Evolutionary conservation across 2,113 vertebrate genomes (phyloP).

Genomic region (Burhinus oedicnemus): DNA sequence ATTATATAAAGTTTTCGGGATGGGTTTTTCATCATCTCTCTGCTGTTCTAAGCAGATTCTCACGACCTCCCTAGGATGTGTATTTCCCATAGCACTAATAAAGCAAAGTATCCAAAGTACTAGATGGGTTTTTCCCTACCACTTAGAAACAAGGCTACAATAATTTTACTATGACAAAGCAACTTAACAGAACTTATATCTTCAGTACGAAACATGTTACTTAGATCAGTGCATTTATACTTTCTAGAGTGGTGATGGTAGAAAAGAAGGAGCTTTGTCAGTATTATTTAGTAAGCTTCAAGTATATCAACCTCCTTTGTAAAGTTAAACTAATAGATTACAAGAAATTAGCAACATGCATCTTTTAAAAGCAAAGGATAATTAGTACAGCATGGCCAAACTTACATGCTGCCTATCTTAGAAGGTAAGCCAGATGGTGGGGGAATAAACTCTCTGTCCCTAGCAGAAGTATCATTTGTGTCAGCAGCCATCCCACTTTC

Average conservation of each 20-base stretch:
- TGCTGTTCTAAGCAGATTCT: not conserved
- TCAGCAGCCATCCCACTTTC: constrained; percentile 72
- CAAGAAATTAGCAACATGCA: constrained; percentile 70
- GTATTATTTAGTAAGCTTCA: constrained; percentile 38
- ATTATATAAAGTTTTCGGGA: not conserved
- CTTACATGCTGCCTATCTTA: constrained; percentile 89
- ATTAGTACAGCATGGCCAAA: constrained; percentile 77
- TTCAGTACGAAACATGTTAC: not conserved
- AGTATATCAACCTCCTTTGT: not conserved
- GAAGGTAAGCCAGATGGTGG: constrained; percentile 81
- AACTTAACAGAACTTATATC: not conserved
- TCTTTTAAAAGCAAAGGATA: constrained; percentile 50
- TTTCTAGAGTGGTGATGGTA: not conserved
- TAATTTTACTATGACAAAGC: not conserved
- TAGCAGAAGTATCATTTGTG: constrained; percentile 74
- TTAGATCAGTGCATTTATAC: not conserved
- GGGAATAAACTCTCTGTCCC: constrained; percentile 80
- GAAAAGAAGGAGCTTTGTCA: constrained; percentile 3
- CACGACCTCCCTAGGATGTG: not conserved
- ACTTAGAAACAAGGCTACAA: not conserved
- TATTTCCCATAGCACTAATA: not conserved
- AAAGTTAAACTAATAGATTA: constrained; percentile 22
- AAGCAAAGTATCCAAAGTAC: not conserved
- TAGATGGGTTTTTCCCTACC: not conserved
- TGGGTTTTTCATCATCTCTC: not conserved